Conservation (phyloP, 2,888 invertebrate genomes). For the Caenorhabditis angaria region DNA sequence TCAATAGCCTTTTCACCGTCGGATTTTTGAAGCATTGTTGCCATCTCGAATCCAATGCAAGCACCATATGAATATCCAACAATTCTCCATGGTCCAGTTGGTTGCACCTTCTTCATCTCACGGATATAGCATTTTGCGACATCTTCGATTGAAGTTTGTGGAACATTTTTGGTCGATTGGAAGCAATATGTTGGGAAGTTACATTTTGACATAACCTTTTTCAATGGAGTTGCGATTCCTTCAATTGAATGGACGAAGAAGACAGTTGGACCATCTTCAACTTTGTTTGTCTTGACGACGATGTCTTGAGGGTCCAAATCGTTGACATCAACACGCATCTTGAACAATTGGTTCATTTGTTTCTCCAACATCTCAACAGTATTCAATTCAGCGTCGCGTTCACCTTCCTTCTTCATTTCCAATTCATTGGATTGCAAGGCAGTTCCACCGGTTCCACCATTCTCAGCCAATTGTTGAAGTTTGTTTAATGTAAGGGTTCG, state of each 20-base stretch:
- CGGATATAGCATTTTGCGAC: conserved; percentile 72
- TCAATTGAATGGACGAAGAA: conserved; percentile 86
- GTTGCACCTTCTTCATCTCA: conserved; percentile 82
- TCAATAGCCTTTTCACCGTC: conserved; percentile 70
- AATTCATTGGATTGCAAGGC: conserved; percentile 65
- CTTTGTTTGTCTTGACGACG: conserved; percentile 68
- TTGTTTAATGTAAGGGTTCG: conserved; percentile 81
- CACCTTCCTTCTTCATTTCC: conserved; percentile 68
- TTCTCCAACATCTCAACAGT: conserved; percentile 69
- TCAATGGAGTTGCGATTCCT: conserved; percentile 76
- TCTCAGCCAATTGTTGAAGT: conserved; percentile 76
- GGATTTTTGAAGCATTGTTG: conserved; percentile 81
- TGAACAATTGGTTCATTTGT: conserved; percentile 72
- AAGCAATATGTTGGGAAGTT: conserved; percentile 72
- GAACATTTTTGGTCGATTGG: conserved; percentile 70
- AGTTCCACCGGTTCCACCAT: conserved; percentile 64
- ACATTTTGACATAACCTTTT: conserved; percentile 79
- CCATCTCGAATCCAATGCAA: conserved; percentile 93
- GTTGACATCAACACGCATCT: conserved; percentile 74
- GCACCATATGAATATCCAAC: conserved; percentile 96
- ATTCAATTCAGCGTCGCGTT: conserved; percentile 67
- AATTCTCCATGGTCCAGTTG: conserved; percentile 85
- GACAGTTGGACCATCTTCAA: conserved; percentile 64
- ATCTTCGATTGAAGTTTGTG: conserved; percentile 69
- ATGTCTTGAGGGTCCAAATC: conserved; percentile 74